Percentiles rank a stretch among this genome's conserved stretches.
Evolutionary conservation across 2,797 vertebrate species (phyloP).

Genomic region (Phataginus tetradactyla): DNA sequence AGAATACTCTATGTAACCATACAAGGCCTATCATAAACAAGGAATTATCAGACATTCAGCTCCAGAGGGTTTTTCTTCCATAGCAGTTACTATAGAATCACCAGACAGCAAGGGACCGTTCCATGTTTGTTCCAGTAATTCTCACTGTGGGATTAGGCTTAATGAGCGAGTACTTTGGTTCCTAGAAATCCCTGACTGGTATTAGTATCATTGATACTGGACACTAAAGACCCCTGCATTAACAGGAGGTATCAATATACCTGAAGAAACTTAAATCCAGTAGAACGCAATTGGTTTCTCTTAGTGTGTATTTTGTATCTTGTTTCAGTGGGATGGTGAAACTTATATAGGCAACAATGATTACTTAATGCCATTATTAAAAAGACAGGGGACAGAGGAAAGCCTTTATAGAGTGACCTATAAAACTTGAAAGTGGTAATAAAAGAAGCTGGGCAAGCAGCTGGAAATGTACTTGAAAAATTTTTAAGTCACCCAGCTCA

Average conservation of each 20-base stretch:
- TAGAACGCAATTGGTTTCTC: constrained; percentile 28
- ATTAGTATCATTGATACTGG: background rate
- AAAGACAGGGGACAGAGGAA: background rate
- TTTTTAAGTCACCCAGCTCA: background rate
- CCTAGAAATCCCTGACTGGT: background rate
- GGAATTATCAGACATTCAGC: background rate
- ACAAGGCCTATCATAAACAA: background rate
- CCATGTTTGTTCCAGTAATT: background rate
- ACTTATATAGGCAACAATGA: background rate
- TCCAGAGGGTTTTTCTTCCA: background rate
- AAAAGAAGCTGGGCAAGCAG: background rate
- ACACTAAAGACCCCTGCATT: background rate
- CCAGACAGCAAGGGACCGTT: background rate
- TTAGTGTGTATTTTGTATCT: background rate
- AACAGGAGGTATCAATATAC: background rate
- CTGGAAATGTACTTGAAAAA: constrained; percentile 13
- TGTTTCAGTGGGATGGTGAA: background rate
- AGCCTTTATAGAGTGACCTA: background rate
- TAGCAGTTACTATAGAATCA: background rate
- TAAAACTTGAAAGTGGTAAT: background rate
- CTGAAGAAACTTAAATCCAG: background rate
- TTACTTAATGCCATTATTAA: constrained; percentile 23
- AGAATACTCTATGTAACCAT: background rate
- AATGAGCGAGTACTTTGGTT: background rate
- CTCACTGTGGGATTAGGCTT: background rate